A percentile compares a stretch with the other conserved stretches of the same genome.
Evolutionary conservation across 2,113 vertebrate genomes (phyloP).

Genomic region (Mus pahari): DNA sequence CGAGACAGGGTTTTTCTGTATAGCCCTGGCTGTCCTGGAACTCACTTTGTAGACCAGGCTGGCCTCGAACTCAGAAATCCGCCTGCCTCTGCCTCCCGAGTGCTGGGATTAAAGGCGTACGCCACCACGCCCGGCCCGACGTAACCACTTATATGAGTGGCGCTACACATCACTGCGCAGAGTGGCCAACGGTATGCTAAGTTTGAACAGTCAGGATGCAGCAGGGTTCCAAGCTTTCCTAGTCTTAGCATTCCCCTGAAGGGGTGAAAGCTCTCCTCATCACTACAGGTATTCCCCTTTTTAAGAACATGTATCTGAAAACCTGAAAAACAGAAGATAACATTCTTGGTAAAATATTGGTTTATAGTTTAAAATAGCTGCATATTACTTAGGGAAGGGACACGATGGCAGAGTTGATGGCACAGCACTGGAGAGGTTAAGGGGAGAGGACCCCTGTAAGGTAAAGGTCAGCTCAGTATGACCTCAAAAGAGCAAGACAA

Average conservation of each 20-base stretch:
- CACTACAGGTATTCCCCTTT: background rate
- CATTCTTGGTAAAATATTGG: background rate
- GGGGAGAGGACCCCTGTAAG: fast-evolving
- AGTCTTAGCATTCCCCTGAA: slow-evolving; percentile 59
- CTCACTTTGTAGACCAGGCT: too few species aligned
- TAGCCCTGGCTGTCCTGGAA: too few species aligned
- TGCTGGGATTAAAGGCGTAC: too few species aligned
- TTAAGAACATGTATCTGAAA: background rate
- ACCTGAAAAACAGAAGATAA: background rate
- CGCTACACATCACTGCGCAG: slow-evolving; percentile 66
- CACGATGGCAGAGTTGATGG: too few species aligned
- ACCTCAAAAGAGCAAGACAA: background rate
- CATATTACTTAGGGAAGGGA: background rate
- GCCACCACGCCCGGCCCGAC: too few species aligned
- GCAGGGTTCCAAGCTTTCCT: background rate
- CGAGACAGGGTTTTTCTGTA: too few species aligned
- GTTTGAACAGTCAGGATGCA: slow-evolving; percentile 37
- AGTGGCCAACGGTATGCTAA: slow-evolving; percentile 54
- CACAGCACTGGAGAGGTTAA: too few species aligned
- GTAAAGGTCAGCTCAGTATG: background rate
- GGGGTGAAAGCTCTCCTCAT: slow-evolving; percentile 34
- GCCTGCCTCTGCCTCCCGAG: too few species aligned
- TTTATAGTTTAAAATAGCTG: background rate
- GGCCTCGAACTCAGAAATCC: too few species aligned
- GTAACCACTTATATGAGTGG: slow-evolving; percentile 56